Conservation (phyloP, 2,888 invertebrate genomes). For the Dryomyza anilis region DNA sequence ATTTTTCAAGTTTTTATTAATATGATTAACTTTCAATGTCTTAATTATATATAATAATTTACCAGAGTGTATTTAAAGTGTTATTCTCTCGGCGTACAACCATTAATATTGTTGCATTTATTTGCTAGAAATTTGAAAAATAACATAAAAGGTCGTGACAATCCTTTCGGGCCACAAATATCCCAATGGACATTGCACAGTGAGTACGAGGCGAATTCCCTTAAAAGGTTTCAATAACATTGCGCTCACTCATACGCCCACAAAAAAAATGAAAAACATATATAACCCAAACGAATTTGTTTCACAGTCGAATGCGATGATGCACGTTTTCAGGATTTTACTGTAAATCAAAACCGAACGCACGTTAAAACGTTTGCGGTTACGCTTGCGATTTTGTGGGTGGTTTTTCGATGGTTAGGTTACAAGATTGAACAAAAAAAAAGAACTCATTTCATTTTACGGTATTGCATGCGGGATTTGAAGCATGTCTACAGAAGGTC, state of each 20-base stretch:
- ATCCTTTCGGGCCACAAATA: neutral
- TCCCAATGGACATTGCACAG: neutral
- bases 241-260: neutral
- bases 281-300: conserved; percentile 4
- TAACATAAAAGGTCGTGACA: neutral
- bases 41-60: no score
- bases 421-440: conserved; percentile 5
- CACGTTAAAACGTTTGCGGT: conserved; percentile 39
- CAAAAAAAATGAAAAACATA: neutral
- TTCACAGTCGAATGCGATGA: conserved; percentile 8
- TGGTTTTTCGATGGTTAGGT: neutral
- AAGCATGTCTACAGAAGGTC: neutral
- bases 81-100: no score
- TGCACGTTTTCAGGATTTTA: neutral
- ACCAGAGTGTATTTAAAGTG: no score
- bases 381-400: conserved; percentile 36
- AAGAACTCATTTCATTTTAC: conserved; percentile 51
- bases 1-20: no score
- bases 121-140: no score
- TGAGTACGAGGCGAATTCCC: conserved; percentile 30
- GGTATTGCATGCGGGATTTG: conserved; percentile 45
- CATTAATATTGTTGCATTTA: no score
- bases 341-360: conserved; percentile 38
- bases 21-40: no score
- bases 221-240: conserved; percentile 43